A percentile compares a stretch with the other conserved stretches of the same genome.
These are phyloP conservation scores for Dreissena polymorpha DNA, from an alignment of 1,140 invertebrate species.

Conservation along the genomic window DNA sequence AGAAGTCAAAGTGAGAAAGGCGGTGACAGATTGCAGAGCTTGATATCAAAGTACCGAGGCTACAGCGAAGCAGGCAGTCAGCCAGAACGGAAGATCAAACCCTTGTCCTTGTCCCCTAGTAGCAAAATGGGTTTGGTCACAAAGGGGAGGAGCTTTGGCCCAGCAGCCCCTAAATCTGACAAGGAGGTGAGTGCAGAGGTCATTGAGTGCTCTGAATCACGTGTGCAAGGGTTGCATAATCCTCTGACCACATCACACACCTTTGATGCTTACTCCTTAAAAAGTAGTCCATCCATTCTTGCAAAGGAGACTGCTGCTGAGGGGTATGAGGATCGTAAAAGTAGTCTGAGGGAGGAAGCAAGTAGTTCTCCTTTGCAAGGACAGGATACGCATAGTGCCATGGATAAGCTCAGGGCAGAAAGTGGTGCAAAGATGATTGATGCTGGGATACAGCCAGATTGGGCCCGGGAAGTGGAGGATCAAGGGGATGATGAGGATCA, in stretches of 20 bases:
- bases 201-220: constrained; percentile 1
- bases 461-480: constrained; percentile 5
- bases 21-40: constrained; percentile 66
- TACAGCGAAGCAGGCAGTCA: constrained; percentile 60
- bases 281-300: constrained; percentile 36
- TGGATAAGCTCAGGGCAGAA: background rate
- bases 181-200: constrained; percentile 52
- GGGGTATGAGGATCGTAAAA: background rate
- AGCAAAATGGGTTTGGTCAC: constrained; percentile 67
- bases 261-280: constrained; percentile 29
- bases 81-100: constrained; percentile 66
- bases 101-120: constrained; percentile 55
- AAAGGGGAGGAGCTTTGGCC: constrained; percentile 64
- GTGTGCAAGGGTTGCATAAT: constrained; percentile 19
- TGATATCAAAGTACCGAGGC: constrained; percentile 72
- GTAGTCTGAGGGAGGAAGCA: background rate
- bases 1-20: constrained; percentile 58
- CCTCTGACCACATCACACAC: constrained; percentile 39
- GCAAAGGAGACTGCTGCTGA: constrained; percentile 3
- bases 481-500: background rate
- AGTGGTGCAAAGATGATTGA: constrained; percentile 1
- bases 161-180: constrained; percentile 61
- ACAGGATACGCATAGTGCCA: background rate
- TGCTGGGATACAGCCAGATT: constrained; percentile 6
- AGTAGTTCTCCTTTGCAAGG: constrained; percentile 4